Conservation (phyloP, 2,113 vertebrate species). For the Peromyscus leucopus region DNA sequence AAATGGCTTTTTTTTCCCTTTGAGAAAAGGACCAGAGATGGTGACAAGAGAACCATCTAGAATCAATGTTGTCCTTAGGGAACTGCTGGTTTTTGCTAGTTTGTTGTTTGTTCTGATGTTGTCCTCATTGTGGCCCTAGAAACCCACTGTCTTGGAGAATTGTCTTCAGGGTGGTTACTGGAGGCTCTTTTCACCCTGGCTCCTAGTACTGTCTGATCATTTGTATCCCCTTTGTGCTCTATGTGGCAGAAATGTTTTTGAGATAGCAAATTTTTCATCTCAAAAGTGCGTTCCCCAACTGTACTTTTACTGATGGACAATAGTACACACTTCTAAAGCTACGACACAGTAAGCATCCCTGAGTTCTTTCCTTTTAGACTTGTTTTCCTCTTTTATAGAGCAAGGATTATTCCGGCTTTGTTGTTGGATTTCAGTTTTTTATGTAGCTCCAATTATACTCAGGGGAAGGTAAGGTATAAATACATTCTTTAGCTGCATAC, state of each 20-base stretch:
- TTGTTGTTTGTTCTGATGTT: not conserved
- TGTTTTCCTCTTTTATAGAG: not conserved
- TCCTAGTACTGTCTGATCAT: not conserved
- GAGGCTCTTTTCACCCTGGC: not conserved
- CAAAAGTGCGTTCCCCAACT: not conserved
- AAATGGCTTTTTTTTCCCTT: slow-evolving; percentile 22
- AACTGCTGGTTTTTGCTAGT: not conserved
- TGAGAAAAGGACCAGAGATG: slow-evolving; percentile 40
- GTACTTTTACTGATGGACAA: not conserved
- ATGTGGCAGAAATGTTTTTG: not conserved
- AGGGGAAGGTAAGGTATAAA: not conserved
- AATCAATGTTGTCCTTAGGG: slow-evolving; percentile 44
- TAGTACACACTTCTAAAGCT: not conserved
- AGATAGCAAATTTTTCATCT: not conserved
- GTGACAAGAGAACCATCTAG: slow-evolving; percentile 31
- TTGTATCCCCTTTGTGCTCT: not conserved
- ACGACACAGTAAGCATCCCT: not conserved
- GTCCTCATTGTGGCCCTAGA: not conserved
- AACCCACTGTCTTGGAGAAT: slow-evolving; percentile 9
- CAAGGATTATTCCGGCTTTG: not conserved
- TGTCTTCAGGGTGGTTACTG: not conserved
- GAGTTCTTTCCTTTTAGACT: not conserved
- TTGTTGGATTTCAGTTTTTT: not conserved
- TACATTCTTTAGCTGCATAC: not conserved
- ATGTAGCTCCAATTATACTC: not conserved